Base-by-base conservation (phyloP, 1,140 invertebrate species). In the Eubasilissa regina region DNA sequence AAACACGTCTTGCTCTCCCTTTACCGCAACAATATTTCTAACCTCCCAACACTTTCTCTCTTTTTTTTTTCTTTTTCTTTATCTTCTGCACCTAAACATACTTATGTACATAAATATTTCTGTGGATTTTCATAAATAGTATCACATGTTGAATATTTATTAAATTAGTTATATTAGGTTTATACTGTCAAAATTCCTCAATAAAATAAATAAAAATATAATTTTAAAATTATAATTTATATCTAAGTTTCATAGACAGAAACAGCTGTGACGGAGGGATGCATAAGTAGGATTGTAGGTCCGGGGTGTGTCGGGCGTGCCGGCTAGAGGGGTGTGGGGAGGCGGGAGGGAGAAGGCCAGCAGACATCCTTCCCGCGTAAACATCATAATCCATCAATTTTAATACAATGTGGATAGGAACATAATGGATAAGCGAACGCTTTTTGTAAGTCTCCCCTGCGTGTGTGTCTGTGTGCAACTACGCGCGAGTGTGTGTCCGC, bases 321-420 rank as follows among this genome's bases (percentile, higher is more conserved):
- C 43, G 44, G 0, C 0, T 17, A n/a, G 15, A 0, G 66, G n/a
- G 17, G 66, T 17, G 10, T 9, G 0, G 15, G 17, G 66, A 19
- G 58, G 35, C n/a, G 12, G 51, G 64, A 15, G 25, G 35, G 70
- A 53, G 21, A 43, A 44, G 75, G 81, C 45, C 48, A 58, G 75
- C 64, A 78, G 76, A 80, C 78, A 78, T 80, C 79, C 81, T 80
- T 79, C 73, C 81, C 79, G 79, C 79, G 79, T 80, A 83, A 83
- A 83, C 81, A 83, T 83, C 81, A 83, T 80, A 83, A 83, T 83
- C 81, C 78, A 83, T 83, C 81, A 83, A 83, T 83, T 83, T 79
- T 83, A 83, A 83, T 83, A 83, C 81, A 83, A 83, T 83, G 81
- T 83, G 79, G 78, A 83, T 78, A 79, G 81, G 47, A 77, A 72